Conservation (phyloP, 1,140 invertebrate genomes). For the Dendrolimus kikuchii region DNA sequence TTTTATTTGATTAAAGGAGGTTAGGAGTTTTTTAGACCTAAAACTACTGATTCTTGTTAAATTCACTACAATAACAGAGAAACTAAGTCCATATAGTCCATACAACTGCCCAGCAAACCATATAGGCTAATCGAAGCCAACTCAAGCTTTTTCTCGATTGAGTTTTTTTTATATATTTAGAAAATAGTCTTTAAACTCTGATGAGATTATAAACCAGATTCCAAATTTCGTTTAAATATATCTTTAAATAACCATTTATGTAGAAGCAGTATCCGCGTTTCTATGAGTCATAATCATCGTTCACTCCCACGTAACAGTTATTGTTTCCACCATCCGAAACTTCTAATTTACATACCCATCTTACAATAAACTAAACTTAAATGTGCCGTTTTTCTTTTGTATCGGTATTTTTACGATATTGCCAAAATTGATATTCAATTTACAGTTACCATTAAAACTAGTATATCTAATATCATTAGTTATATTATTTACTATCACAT, state of each 20-base stretch:
- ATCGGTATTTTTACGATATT: conserved; percentile 7
- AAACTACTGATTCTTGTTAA: no score
- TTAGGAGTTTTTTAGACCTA: no score
- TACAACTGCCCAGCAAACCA: no score
- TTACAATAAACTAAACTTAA: conserved; percentile 16
- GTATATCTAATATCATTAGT: no score
- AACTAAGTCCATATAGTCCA: no score
- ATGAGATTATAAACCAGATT: conserved; percentile 3
- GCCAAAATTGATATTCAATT: conserved; percentile 12
- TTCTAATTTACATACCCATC: conserved; percentile 23
- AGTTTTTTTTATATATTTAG: no score
- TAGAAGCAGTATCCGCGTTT: conserved; percentile 24
- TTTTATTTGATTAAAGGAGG: no score
- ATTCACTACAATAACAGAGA: no score
- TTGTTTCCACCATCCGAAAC: conserved; percentile 14
- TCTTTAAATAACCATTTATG: conserved; percentile 30
- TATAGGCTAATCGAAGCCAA: no score
- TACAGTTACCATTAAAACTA: conserved; percentile 10
- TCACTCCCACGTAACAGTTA: conserved; percentile 20
- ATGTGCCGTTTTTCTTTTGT: conserved; percentile 7
- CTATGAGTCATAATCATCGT: conserved; percentile 34
- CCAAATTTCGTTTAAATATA: conserved; percentile 23
- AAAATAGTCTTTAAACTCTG: no score
- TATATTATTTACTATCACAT: no score
- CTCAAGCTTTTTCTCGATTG: no score